Conservation (phyloP, 2,888 invertebrate species). For the Oeneis ivallda region DNA sequence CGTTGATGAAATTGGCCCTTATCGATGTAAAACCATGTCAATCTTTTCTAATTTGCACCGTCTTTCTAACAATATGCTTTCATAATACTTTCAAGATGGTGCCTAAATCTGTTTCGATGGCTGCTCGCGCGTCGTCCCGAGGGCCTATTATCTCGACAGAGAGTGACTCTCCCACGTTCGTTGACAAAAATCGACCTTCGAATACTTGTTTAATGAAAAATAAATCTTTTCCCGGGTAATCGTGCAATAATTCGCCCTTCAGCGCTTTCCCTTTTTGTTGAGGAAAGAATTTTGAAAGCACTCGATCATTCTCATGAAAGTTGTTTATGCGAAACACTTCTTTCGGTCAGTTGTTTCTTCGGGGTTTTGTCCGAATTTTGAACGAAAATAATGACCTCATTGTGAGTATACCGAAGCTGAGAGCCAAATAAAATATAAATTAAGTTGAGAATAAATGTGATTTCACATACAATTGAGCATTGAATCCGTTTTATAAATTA, state of each 20-base stretch:
- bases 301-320: constrained; percentile 33
- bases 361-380: neutral
- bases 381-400: neutral
- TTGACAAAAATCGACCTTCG: constrained; percentile 20
- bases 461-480: too few relatives aligned
- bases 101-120: constrained; percentile 11
- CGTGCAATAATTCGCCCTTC: constrained; percentile 26
- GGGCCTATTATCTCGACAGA: constrained; percentile 11
- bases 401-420: too few relatives aligned
- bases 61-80: neutral
- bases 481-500: too few relatives aligned
- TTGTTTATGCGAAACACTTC: constrained; percentile 24
- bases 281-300: constrained; percentile 28
- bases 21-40: constrained; percentile 4
- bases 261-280: constrained; percentile 26
- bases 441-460: too few relatives aligned
- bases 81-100: neutral
- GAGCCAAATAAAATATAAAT: too few relatives aligned
- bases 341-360: constrained; percentile 1
- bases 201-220: constrained; percentile 27
- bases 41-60: neutral
- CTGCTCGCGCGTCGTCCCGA: neutral
- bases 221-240: constrained; percentile 34
- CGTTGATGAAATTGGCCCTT: too few relatives aligned
- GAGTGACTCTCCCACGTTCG: constrained; percentile 7